These are phyloP conservation scores for Nylanderia fulva DNA, from an alignment of 1,140 invertebrate species.

Conservation along the genomic window DNA sequence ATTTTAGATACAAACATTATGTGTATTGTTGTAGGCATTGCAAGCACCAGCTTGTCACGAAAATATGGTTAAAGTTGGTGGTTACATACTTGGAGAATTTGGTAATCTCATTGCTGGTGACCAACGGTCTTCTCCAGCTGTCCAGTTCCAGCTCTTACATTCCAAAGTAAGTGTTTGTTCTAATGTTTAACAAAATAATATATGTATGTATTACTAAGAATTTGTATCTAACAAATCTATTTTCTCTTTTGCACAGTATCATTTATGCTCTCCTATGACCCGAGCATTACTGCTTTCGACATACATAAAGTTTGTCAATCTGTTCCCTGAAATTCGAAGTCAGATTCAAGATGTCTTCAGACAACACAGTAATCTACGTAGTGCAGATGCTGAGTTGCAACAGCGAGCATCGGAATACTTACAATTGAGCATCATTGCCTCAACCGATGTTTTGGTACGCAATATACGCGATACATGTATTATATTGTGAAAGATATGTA, in stretches of 20 bases:
- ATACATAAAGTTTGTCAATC: conserved; percentile 99
- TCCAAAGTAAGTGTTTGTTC: conserved; percentile 91
- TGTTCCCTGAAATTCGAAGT: conserved; percentile 99
- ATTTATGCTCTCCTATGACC: conserved; percentile 98
- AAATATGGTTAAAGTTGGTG: conserved; percentile 99
- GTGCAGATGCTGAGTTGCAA: conserved; percentile 99
- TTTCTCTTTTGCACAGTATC: conserved; percentile 89
- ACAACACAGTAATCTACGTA: conserved; percentile 98
- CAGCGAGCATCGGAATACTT: conserved; percentile 99
- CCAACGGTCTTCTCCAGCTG: conserved; percentile 96
- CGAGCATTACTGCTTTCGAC: conserved; percentile 98
- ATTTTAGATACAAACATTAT: conserved; percentile 22
- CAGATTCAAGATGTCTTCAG: conserved; percentile 98
- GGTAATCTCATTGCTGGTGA: conserved; percentile 99
- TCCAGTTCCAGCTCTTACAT: conserved; percentile 98
- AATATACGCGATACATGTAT: not conserved
- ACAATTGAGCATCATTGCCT: conserved; percentile 97
- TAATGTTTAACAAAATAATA: too few relatives aligned
- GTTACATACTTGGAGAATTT: conserved; percentile 99
- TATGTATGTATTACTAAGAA: not conserved
- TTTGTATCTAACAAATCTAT: not conserved
- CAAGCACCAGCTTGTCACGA: conserved; percentile 99
- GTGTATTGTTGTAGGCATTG: conserved; percentile 88
- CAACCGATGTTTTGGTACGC: conserved; percentile 96
- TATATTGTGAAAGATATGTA: not conserved